Percentiles rank a stretch among this genome's conserved stretches.
Evolutionary conservation across 1,140 invertebrate species (phyloP).

Genomic region (Apis dorsata): DNA sequence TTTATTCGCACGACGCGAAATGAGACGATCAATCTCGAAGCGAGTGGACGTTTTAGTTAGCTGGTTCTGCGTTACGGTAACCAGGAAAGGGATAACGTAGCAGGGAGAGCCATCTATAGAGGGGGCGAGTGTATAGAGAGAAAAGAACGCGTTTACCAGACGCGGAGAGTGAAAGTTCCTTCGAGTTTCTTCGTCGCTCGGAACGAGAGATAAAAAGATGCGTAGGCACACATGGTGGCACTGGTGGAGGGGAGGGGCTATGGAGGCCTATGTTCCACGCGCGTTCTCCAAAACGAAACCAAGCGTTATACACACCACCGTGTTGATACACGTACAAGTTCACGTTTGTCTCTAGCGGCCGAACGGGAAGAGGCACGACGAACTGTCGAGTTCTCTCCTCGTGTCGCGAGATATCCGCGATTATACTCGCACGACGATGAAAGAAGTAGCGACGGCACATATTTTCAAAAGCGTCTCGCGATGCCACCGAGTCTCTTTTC

Average conservation of each 20-base stretch:
- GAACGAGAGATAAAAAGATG: constrained; percentile 13
- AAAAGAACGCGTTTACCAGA: not conserved
- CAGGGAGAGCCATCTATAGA: not conserved
- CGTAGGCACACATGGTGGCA: not conserved
- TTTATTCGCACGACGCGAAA: too few relatives aligned
- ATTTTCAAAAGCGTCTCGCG: constrained; percentile 22
- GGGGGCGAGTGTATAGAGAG: not conserved
- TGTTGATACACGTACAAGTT: too few relatives aligned
- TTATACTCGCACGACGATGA: constrained; percentile 3
- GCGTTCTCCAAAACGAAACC: constrained; percentile 14
- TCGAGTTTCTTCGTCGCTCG: constrained; percentile 21
- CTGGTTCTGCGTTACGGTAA: too few relatives aligned
- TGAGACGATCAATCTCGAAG: too few relatives aligned
- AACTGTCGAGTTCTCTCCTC: not conserved
- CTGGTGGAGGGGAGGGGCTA: not conserved
- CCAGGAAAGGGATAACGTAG: not conserved
- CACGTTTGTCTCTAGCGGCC: not conserved
- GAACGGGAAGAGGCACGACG: constrained; percentile 2
- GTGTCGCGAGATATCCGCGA: not conserved
- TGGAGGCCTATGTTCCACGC: not conserved
- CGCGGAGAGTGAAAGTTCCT: constrained; percentile 41
- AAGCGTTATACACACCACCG: not conserved
- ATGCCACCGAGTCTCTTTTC: not conserved
- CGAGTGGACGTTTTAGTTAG: too few relatives aligned
- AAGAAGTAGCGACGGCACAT: constrained; percentile 1